Evolutionary conservation across 2,888 invertebrate species (phyloP), one percentile per base, ranked within the genome.

Genomic region (Noctua comes): DNA sequence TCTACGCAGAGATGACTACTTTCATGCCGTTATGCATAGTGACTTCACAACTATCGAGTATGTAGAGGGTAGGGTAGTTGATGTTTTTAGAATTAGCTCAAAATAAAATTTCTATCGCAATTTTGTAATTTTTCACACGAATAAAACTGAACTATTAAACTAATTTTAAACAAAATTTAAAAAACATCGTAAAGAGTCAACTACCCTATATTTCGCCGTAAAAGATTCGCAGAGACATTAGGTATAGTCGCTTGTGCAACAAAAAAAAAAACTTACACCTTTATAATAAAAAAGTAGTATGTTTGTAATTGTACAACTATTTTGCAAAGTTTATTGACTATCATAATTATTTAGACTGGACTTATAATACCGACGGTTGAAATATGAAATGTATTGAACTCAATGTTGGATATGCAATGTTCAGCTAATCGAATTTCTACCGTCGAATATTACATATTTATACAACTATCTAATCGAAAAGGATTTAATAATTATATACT

Each of bases 341-440:
- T 76, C 66, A 21, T 62, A 64, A 27, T 68, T 76, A 54, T 73
- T 73, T 74, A 86, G 64, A 86, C 68, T 73, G 73, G 62, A 70
- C 73, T 74, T 68, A 82, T 68, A 59, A 36, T 84, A 65, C 43
- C 43, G 40, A 40, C 40, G 40, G n/a, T n/a, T 40, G 40, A 40
- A 65, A 40, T 65, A 65, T 65, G 13, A 65, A 40, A 65, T 24
- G 13, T 24, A 40, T 21, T 36, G 21, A 31, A 16, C 31, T 36
- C 36, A 1, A 36, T 64, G 36, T 64, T 36, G 36, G 24, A 24
- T 36, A 36, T 36, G 8, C 6, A 64, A 64, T 36, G 5, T 64
- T 64, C 24, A 36, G 36, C 1, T 36, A 11, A 64, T 16, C 40
- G 10, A 43, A n/a, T n/a, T 43, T 43, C 43, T 43, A 66, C 65